phyloP scores from a whole-genome alignment of 2,888 invertebrate species.

The Tubulanus polymorphus region DNA sequence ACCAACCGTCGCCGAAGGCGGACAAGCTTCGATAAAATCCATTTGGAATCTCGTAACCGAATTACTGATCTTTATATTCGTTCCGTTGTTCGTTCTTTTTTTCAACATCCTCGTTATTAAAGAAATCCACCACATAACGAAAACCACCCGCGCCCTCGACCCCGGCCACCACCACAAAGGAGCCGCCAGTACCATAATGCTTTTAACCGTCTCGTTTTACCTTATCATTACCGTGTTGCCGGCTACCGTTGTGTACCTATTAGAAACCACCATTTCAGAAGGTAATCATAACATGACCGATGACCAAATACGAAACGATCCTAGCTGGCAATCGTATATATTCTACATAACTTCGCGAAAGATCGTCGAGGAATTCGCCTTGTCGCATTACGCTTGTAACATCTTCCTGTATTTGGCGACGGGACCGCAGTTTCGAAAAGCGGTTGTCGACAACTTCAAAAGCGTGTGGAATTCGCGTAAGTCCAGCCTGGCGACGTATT shows the following conservation, averaged over 20 bases:
- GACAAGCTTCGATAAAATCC: conserved; percentile 26
- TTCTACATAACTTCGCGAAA: conserved; percentile 28
- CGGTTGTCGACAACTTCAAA: not conserved
- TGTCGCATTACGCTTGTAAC: conserved; percentile 46
- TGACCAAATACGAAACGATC: conserved; percentile 26
- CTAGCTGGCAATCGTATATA: conserved; percentile 30
- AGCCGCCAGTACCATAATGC: conserved; percentile 47
- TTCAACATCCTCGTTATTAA: conserved; percentile 48
- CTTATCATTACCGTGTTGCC: conserved; percentile 50
- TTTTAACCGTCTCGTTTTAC: conserved; percentile 51
- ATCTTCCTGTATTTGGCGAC: conserved; percentile 38
- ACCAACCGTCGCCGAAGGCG: conserved; percentile 16
- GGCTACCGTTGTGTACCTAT: conserved; percentile 45
- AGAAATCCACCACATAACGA: conserved; percentile 42
- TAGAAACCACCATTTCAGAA: conserved; percentile 29
- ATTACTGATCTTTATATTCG: conserved; percentile 39
- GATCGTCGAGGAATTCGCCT: conserved; percentile 35
- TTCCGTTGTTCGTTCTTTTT: conserved; percentile 42
- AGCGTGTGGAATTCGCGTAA: not conserved
- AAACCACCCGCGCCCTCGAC: conserved; percentile 27
- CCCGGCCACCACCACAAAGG: conserved; percentile 22
- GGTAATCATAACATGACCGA: conserved; percentile 30
- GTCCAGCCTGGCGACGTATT: too few species aligned
- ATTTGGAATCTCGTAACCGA: conserved; percentile 48
- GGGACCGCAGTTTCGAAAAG: conserved; percentile 35